Percentiles rank a stretch among this genome's conserved stretches.
These are phyloP conservation scores for Silurus glanis DNA, from an alignment of 2,113 vertebrate genomes.

Conservation along the genomic window DNA sequence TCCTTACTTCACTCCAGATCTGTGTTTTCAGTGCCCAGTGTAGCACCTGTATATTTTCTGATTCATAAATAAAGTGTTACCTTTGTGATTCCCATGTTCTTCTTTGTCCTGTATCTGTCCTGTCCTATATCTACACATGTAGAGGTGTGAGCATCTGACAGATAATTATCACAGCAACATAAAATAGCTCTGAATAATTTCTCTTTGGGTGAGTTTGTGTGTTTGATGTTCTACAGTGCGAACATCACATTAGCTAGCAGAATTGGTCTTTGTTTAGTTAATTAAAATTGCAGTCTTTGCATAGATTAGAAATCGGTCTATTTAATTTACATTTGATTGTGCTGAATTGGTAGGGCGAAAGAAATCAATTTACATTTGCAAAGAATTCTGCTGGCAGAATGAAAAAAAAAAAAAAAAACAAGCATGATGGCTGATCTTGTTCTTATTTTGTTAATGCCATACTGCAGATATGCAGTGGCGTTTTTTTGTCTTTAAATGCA, in stretches of 20 bases:
- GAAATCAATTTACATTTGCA: conserved; percentile 75
- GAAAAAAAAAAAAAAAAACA: conserved; percentile 36
- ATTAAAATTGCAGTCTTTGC: conserved; percentile 70
- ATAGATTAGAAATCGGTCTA: conserved; percentile 71
- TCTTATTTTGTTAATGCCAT: conserved; percentile 22
- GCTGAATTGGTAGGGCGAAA: conserved; percentile 62
- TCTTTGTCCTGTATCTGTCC: background rate
- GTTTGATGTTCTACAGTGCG: conserved; percentile 65
- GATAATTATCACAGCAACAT: conserved; percentile 40
- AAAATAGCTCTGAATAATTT: conserved; percentile 44
- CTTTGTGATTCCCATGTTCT: background rate
- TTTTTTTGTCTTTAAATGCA: background rate
- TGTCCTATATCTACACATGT: conserved; percentile 1
- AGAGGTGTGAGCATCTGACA: conserved; percentile 3
- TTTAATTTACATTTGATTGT: conserved; percentile 77
- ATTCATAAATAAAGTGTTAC: background rate
- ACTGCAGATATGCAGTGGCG: conserved; percentile 3
- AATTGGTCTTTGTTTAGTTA: conserved; percentile 63
- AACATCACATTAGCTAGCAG: conserved; percentile 60
- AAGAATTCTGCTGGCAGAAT: conserved; percentile 61
- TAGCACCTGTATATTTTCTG: background rate
- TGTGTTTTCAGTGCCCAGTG: background rate
- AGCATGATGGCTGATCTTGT: conserved; percentile 35
- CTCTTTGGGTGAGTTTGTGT: conserved; percentile 55
- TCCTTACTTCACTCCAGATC: background rate